Evolutionary conservation across 2,797 vertebrate genomes (phyloP), one percentile per base, ranked within the genome.

Genomic region (Manis javanica): DNA sequence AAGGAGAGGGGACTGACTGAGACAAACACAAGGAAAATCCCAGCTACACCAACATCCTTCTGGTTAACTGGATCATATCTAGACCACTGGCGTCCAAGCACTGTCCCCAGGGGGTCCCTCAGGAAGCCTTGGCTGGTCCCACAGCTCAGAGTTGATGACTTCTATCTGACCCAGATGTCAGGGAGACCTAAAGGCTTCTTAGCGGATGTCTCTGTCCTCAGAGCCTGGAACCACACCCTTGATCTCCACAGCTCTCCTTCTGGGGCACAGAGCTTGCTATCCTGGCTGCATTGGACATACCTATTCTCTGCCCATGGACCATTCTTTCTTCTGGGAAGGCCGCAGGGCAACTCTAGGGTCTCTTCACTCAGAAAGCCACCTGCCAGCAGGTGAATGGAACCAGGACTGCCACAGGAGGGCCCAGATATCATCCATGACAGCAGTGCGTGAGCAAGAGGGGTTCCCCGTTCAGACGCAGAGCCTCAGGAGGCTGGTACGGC

Each of bases 341-440:
- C 18, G 87, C 51, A 78, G 71, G 46, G 42, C 19, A 88, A 46
- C 23, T 74, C n/a, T 49, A 64, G 37, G 29, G 26, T 59, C 82
- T 51, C 77, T 86, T 95, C 66, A 75, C 16, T 57, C 23, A 90
- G 79, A 93, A 97, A 96, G 69, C 31, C 55, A 92, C 11, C 39
- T 57, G 1, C 34, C 34, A 85, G 31, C 5, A 39, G 15, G 19
- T 63, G 12, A 74, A 29, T 18, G 39, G 66, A 31, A 57, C 51
- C 61, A 74, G 49, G 23, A 34, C 3, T 23, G 37, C 49, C 39
- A 55, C 15, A 84, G 37, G 23, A 51, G 26, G 24, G 29, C 39
- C 13, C 72, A 29, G 24, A 46, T 13, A 11, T 24, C n/a, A 21
- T 19, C 46, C 23, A 53, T 37, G 24, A 90, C n/a, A 37, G 34